Percentiles rank a stretch among this genome's conserved stretches.
These are phyloP conservation scores for Batillaria attramentaria DNA, from an alignment of 1,140 invertebrate species.

Conservation along the genomic window DNA sequence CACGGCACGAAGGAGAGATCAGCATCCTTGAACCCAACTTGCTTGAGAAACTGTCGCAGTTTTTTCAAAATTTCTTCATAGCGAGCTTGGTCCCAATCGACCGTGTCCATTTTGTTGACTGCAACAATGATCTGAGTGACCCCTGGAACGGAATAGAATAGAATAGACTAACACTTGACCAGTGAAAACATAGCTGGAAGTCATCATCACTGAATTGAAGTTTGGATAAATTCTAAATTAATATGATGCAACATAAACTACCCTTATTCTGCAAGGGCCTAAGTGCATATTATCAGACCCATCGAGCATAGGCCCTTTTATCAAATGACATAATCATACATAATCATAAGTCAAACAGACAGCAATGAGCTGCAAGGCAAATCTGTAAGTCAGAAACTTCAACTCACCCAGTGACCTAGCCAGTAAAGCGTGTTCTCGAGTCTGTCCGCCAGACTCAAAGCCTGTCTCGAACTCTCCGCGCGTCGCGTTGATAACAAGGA, in stretches of 20 bases:
- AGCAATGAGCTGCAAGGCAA: not conserved
- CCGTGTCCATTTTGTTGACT: conserved; percentile 75
- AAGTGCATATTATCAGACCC: no score
- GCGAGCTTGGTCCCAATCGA: conserved; percentile 78
- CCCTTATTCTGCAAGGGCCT: no score
- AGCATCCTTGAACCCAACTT: conserved; percentile 90
- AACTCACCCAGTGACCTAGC: conserved; percentile 87
- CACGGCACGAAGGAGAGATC: conserved; percentile 95
- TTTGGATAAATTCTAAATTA: not conserved
- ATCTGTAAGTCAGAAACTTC: not conserved
- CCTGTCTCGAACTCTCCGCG: conserved; percentile 99
- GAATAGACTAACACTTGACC: not conserved
- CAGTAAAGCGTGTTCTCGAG: conserved; percentile 95
- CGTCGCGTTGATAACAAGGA: conserved; percentile 94
- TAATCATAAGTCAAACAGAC: not conserved
- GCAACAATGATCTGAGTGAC: conserved; percentile 84
- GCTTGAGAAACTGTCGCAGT: conserved; percentile 90
- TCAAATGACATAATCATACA: no score
- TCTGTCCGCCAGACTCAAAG: conserved; percentile 97
- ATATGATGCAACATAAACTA: not conserved
- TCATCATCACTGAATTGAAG: no score
- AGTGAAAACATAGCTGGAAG: not conserved
- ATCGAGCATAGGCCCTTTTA: no score
- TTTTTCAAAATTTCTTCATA: conserved; percentile 91
- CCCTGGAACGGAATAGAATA: conserved; percentile 71